These are phyloP conservation scores for Buteo buteo DNA, from an alignment of 2,113 vertebrate species.

Conservation along the genomic window DNA sequence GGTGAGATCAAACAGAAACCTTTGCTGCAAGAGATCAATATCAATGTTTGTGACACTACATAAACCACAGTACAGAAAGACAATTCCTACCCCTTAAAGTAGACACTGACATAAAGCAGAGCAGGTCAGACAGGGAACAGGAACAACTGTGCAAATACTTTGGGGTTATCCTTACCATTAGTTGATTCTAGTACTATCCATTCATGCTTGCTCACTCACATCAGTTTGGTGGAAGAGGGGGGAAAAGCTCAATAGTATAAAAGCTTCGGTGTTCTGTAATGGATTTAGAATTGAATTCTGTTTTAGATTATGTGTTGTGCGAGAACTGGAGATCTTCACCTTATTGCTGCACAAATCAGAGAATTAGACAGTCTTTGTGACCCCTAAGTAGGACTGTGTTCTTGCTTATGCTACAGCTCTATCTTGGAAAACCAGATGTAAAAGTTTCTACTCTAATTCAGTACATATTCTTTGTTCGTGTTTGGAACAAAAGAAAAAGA, in stretches of 20 bases:
- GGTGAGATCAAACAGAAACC: conserved; percentile 39
- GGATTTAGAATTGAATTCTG: not conserved
- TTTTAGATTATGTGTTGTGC: not conserved
- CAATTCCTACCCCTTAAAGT: not conserved
- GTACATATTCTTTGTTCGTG: not conserved
- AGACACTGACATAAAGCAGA: conserved; percentile 47
- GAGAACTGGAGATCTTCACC: not conserved
- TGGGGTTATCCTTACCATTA: not conserved
- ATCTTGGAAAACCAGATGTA: not conserved
- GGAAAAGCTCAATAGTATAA: not conserved
- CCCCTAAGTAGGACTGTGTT: not conserved
- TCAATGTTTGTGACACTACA: conserved; percentile 29
- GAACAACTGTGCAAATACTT: not conserved
- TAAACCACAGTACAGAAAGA: conserved; percentile 30
- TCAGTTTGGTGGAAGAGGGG: not conserved
- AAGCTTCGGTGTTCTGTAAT: not conserved
- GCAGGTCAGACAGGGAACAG: conserved; percentile 39
- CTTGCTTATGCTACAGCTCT: not conserved
- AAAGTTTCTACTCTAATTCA: not conserved
- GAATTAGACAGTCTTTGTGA: not conserved
- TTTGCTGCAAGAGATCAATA: not conserved
- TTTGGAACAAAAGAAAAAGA: not conserved
- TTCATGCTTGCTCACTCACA: not conserved
- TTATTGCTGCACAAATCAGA: not conserved
- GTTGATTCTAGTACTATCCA: not conserved